Base-by-base conservation (phyloP, 2,888 invertebrate genomes). In the Orthosia gracilis region DNA sequence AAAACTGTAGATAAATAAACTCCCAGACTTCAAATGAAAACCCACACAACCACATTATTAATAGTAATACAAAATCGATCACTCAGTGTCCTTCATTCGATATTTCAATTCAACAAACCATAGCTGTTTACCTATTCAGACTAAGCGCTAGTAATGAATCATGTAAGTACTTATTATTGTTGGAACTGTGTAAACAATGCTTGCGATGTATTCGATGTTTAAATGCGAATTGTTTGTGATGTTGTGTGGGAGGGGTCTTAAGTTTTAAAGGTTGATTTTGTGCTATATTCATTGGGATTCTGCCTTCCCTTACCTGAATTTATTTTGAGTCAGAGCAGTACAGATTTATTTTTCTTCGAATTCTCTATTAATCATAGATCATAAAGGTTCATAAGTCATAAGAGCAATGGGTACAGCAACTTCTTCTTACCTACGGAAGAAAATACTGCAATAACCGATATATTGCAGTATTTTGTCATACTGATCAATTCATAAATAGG, bases 91-190 rank as follows among this genome's bases (percentile, higher is more conserved):
- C 52, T 82, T 66, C 71, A 61, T 61, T 67, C n/a, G 40, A 65
- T 50, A 77, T 71, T 82, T 76, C 55, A 71, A 82, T 82, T 76
- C 55, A 71, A 82, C 58, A 65, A 63, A 64, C 23, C 49, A 65
- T 23, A 59, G 21, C 21, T 78, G 78, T 82, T 82, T 78, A 66
- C 73, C 21, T 64, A 55, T 45, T 18, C 18, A 12, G 54, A 31
- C 58, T 59, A 69, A 72, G 69, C 40, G 50, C 4, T 58, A 47
- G 54, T 61, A 69, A 78, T 85, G 61, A 81, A 76, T 84, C 69
- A 82, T 73, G n/a, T 58, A 58, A 59, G 52, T 76, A 78, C 64
- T 68, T 69, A 80, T 58, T 74, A 80, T 80, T 79, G 69, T 74
- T 79, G 49, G 47, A 66, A 54, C 11, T 45, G 7, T 23, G 23